Conservation (phyloP, 2,797 vertebrate genomes). For the Fundulus diaphanus region DNA sequence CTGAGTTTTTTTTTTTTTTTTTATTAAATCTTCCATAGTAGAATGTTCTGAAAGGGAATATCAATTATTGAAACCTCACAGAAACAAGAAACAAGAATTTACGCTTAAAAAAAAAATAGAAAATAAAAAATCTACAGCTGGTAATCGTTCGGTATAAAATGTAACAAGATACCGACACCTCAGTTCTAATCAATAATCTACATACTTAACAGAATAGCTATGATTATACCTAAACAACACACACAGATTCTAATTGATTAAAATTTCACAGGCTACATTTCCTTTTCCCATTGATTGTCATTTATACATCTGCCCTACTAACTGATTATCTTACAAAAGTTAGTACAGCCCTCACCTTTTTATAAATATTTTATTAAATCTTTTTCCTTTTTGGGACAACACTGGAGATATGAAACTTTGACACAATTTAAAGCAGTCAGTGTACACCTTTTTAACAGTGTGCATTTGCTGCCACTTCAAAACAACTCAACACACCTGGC, state of each 20-base stretch:
- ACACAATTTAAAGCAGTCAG: too few species aligned
- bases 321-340: not conserved
- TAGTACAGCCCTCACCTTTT: too few species aligned
- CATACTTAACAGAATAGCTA: not conserved
- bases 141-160: not conserved
- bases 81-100: not conserved
- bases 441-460: too few species aligned
- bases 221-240: not conserved
- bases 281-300: not conserved
- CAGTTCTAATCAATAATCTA: not conserved
- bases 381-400: too few species aligned
- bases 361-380: too few species aligned
- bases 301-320: not conserved
- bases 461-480: too few species aligned
- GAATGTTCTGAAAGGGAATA: not conserved
- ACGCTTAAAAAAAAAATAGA: not conserved
- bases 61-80: not conserved
- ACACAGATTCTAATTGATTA: not conserved
- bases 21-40: not conserved
- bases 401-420: too few species aligned
- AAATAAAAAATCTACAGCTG: not conserved
- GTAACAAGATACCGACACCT: not conserved
- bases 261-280: not conserved
- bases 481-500: too few species aligned
- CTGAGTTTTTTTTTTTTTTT: not conserved